Evolutionary conservation across 2,888 invertebrate genomes (phyloP).

Genomic region (Gnatocerus cornutus): DNA sequence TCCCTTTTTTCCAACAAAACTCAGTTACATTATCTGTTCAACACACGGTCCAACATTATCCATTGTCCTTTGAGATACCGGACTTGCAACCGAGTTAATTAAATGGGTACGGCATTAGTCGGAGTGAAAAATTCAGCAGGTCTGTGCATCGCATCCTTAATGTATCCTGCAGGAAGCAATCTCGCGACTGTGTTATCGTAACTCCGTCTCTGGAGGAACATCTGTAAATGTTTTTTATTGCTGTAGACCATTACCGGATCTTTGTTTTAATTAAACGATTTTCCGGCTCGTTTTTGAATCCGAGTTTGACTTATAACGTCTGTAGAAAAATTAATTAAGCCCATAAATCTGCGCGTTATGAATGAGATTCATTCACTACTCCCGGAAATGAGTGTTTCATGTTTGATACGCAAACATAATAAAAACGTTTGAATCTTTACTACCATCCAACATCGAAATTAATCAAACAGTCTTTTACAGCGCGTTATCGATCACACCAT

Average conservation of each 20-base stretch:
- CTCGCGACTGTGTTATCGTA: conserved; percentile 26
- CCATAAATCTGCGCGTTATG: conserved; percentile 17
- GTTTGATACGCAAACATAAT: conserved; percentile 19
- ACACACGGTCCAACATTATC: conserved; percentile 52
- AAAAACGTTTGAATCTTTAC: conserved; percentile 12
- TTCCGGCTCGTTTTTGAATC: conserved; percentile 11
- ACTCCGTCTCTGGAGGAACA: conserved; percentile 37
- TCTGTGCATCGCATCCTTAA: conserved; percentile 32
- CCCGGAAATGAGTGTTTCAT: conserved; percentile 13
- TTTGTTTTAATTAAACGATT: conserved; percentile 40
- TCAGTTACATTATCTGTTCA: conserved; percentile 66
- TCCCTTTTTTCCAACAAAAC: conserved; percentile 67
- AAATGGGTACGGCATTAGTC: conserved; percentile 12
- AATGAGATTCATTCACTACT: conserved; percentile 11
- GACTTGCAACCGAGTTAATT: conserved; percentile 26
- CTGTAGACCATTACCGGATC: conserved; percentile 24
- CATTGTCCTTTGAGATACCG: conserved; percentile 54
- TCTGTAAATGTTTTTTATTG: conserved; percentile 36
- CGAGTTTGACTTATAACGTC: neutral
- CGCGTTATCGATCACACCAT: conserved; percentile 2
- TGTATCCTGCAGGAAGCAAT: conserved; percentile 35
- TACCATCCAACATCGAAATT: conserved; percentile 5
- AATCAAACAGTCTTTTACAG: neutral
- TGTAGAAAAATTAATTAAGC: conserved; percentile 26
- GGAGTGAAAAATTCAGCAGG: conserved; percentile 23